Conservation (phyloP, 1,140 invertebrate genomes). For the Archivesica marissinica region DNA sequence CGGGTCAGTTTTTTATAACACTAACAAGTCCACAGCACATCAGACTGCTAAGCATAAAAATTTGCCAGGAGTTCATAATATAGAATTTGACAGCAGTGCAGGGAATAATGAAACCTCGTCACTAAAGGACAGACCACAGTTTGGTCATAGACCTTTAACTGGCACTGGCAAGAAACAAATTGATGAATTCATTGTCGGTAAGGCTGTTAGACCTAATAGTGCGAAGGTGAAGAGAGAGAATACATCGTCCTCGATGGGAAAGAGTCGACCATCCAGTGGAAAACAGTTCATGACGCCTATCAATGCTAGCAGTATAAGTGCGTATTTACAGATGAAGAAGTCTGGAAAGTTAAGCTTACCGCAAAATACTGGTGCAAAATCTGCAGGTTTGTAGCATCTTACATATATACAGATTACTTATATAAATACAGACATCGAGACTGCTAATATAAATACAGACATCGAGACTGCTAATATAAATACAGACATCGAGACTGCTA, state of each 20-base stretch:
- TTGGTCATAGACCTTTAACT: constrained; percentile 48
- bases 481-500: too few relatives aligned
- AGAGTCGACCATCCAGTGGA: constrained; percentile 61
- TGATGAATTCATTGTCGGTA: constrained; percentile 71
- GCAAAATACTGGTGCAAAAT: not conserved
- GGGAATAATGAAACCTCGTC: constrained; percentile 16
- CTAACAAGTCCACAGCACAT: not conserved
- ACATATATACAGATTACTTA: too few relatives aligned
- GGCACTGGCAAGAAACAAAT: constrained; percentile 28
- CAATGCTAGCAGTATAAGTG: constrained; percentile 75
- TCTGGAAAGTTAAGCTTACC: constrained; percentile 64
- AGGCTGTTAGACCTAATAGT: constrained; percentile 65
- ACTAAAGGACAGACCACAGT: constrained; percentile 31
- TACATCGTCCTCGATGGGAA: constrained; percentile 8
- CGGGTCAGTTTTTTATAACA: not conserved
- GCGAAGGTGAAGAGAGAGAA: constrained; percentile 52
- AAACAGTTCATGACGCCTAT: constrained; percentile 70
- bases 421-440: too few relatives aligned
- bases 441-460: too few relatives aligned
- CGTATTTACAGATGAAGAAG: constrained; percentile 78
- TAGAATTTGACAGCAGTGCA: constrained; percentile 27
- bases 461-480: too few relatives aligned
- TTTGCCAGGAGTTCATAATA: constrained; percentile 10
- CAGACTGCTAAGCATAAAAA: constrained; percentile 19
- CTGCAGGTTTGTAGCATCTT: constrained; percentile 14